Percentiles rank a stretch among this genome's conserved stretches.
Evolutionary conservation across 2,113 vertebrate species (phyloP).

Genomic region (Garra rufa): DNA sequence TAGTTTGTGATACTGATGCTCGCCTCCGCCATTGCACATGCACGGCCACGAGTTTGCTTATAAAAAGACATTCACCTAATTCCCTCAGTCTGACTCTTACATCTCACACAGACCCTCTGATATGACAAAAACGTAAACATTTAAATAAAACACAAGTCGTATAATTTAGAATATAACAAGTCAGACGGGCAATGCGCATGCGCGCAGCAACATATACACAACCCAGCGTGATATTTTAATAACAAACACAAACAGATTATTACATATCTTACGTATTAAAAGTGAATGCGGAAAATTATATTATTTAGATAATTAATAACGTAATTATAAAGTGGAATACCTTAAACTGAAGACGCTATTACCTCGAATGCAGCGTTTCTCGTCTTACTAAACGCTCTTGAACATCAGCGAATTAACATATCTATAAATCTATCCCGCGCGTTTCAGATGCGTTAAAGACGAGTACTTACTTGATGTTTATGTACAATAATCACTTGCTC

Average conservation of each 20-base stretch:
- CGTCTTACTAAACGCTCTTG: constrained; percentile 9
- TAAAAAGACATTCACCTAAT: neutral
- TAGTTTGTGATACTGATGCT: neutral
- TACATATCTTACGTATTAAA: neutral
- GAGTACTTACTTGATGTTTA: neutral
- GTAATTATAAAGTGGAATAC: neutral
- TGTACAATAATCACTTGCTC: constrained; percentile 28
- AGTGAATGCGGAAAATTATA: neutral
- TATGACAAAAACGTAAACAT: neutral
- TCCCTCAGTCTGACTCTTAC: rapidly evolving
- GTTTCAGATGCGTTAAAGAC: neutral
- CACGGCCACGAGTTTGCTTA: constrained; percentile 16
- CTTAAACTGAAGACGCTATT: neutral
- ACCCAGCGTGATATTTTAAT: neutral
- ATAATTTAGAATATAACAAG: neutral
- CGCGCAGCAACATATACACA: neutral
- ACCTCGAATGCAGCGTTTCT: neutral
- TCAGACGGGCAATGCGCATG: neutral
- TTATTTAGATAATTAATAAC: neutral
- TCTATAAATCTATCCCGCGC: neutral
- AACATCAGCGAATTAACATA: neutral
- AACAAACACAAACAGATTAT: neutral
- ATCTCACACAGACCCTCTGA: neutral
- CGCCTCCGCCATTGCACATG: constrained; percentile 18
- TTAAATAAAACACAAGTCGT: neutral